Percentiles rank a stretch among this genome's conserved stretches.
Conservation (phyloP, 2,888 invertebrate species). For the Pycnomerus fuliginosus region DNA sequence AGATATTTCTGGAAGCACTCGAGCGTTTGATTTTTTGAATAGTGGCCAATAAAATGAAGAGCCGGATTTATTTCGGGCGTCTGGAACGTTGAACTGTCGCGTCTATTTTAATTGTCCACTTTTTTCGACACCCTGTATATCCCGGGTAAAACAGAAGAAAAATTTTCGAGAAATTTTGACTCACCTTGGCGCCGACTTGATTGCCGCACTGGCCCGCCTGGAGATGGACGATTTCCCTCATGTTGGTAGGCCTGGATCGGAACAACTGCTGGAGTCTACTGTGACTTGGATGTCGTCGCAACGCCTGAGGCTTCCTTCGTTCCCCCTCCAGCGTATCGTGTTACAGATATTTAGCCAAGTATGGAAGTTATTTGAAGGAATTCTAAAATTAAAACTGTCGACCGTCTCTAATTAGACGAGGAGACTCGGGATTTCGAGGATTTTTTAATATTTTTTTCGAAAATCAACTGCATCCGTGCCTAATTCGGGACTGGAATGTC, state of each 20-base stretch:
- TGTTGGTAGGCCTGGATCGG: too few relatives aligned
- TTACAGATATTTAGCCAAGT: constrained; percentile 24
- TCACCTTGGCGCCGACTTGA: constrained; percentile 90
- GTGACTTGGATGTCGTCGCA: constrained; percentile 10
- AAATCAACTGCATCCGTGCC: too few relatives aligned
- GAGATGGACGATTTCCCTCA: constrained; percentile 91
- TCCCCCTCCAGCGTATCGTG: constrained; percentile 16
- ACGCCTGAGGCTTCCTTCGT: constrained; percentile 5
- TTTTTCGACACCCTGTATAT: background rate
- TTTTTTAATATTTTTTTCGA: too few relatives aligned
- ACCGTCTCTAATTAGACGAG: too few relatives aligned
- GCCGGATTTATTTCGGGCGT: constrained; percentile 12
- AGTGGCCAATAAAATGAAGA: too few relatives aligned
- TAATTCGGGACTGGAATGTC: too few relatives aligned
- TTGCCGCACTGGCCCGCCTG: constrained; percentile 77
- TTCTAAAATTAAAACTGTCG: constrained; percentile 13
- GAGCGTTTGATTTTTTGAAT: too few relatives aligned
- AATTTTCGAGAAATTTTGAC: constrained; percentile 22
- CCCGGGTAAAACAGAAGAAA: constrained; percentile 1
- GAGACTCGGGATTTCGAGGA: too few relatives aligned
- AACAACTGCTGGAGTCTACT: constrained; percentile 18
- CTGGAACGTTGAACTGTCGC: constrained; percentile 14
- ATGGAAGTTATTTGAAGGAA: constrained; percentile 16
- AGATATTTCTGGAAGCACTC: too few relatives aligned
- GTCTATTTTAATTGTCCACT: constrained; percentile 8